phyloP scores from a whole-genome alignment of 2,797 vertebrate species.

The Astyanax mexicanus region DNA sequence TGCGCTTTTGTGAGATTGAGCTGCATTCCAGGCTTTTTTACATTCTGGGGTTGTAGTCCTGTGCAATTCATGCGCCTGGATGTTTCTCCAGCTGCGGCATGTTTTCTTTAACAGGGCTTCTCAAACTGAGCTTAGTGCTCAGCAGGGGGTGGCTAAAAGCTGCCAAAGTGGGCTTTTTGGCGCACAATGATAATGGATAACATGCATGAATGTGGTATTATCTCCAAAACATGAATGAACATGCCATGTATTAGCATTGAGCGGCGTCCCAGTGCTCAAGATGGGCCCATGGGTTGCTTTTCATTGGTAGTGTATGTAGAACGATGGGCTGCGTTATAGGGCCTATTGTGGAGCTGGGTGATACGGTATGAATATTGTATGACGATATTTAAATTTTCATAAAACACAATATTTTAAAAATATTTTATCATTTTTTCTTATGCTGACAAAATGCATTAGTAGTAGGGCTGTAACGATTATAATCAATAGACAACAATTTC shows the following conservation, averaged over 20 bases:
- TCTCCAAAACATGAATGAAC: slow-evolving; percentile 30
- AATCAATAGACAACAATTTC: too few species aligned
- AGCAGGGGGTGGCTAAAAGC: slow-evolving; percentile 33
- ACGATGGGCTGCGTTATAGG: not conserved
- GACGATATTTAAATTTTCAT: too few species aligned
- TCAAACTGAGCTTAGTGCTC: slow-evolving; percentile 14
- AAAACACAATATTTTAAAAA: too few species aligned
- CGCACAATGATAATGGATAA: slow-evolving; percentile 28
- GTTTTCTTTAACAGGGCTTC: slow-evolving; percentile 35
- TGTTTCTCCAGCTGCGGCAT: slow-evolving; percentile 47
- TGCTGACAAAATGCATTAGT: too few species aligned
- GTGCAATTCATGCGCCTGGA: slow-evolving; percentile 31
- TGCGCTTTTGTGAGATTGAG: not conserved
- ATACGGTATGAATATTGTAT: too few species aligned
- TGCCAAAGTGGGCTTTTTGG: slow-evolving; percentile 38
- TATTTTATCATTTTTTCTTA: too few species aligned
- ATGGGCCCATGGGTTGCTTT: not conserved
- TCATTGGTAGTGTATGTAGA: slow-evolving; percentile 6
- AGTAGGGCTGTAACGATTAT: too few species aligned
- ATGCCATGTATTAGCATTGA: slow-evolving; percentile 23
- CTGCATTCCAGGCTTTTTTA: slow-evolving; percentile 2
- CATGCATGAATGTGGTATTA: slow-evolving; percentile 36
- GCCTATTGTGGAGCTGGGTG: too few species aligned
- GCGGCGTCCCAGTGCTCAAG: slow-evolving; percentile 10
- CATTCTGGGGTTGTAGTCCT: not conserved